Evolutionary conservation across 2,797 vertebrate genomes (phyloP).

Genomic region (Serranus cabrilla): DNA sequence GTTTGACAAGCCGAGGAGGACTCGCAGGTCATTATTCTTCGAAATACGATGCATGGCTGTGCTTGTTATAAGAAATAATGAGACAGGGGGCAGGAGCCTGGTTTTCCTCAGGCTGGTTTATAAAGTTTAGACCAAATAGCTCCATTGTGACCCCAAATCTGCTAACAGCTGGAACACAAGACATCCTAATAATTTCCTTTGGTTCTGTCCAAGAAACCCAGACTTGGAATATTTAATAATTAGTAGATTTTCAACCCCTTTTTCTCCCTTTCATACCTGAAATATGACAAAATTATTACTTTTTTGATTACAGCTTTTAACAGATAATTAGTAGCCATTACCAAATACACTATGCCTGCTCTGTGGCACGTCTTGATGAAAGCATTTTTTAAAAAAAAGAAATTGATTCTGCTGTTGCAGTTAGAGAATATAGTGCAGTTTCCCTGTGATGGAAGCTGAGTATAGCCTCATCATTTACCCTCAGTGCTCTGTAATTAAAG

Average conservation of each 20-base stretch:
- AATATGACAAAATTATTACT: neutral
- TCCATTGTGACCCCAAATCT: constrained; percentile 1
- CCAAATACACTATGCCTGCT: neutral
- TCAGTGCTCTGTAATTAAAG: constrained; percentile 43
- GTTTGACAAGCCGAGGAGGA: neutral
- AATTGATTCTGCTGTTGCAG: neutral
- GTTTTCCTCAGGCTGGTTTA: constrained; percentile 7
- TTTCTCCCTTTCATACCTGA: neutral
- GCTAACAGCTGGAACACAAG: neutral
- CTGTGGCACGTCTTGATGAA: neutral
- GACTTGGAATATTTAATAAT: neutral
- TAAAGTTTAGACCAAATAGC: constrained; percentile 7
- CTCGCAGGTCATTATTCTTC: neutral
- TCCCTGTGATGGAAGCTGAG: constrained; percentile 14
- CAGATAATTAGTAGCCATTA: neutral
- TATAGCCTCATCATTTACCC: neutral
- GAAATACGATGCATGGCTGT: neutral
- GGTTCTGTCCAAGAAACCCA: neutral
- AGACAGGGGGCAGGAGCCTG: constrained; percentile 6
- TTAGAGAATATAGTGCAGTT: constrained; percentile 6
- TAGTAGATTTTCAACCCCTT: neutral
- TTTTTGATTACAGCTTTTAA: neutral
- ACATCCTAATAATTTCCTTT: neutral
- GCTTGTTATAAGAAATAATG: constrained; percentile 27
- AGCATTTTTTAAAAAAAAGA: neutral